phyloP scores from a whole-genome alignment of 2,113 vertebrate species.

The Corythornis vintsioides region DNA sequence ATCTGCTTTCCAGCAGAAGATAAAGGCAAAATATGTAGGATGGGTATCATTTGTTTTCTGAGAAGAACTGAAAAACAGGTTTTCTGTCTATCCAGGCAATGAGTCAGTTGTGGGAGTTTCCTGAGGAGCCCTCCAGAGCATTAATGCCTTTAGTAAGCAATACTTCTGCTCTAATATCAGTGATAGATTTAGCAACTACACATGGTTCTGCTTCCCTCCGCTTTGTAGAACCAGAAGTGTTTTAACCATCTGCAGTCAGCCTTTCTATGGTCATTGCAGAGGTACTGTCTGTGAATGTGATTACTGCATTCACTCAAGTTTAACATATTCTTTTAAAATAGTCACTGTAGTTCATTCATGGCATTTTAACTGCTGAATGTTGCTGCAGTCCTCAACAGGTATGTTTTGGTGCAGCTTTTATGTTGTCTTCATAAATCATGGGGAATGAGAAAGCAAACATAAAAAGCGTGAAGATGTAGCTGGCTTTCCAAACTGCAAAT shows the following conservation, averaged over 20 bases:
- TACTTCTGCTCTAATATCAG: background rate
- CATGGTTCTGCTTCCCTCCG: background rate
- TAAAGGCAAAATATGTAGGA: background rate
- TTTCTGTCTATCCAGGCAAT: background rate
- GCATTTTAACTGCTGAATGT: background rate
- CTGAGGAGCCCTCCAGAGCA: background rate
- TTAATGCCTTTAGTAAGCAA: background rate
- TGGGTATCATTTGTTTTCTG: background rate
- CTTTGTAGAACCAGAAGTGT: background rate
- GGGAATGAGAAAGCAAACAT: background rate
- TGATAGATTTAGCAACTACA: background rate
- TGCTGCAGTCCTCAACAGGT: background rate
- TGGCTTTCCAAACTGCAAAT: constrained; percentile 7
- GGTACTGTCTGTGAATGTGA: background rate
- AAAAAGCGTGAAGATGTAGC: background rate
- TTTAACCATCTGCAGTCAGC: background rate
- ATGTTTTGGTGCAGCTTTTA: constrained; percentile 4
- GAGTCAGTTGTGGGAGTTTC: background rate
- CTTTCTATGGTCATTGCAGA: background rate
- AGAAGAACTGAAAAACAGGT: background rate
- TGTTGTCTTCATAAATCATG: background rate
- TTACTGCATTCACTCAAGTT: background rate
- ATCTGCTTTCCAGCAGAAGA: background rate
- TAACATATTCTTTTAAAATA: background rate
- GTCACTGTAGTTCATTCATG: background rate